A percentile compares a stretch with the other conserved stretches of the same genome.
These are phyloP conservation scores for Calcarius lapponicus DNA, from an alignment of 2,797 vertebrate genomes.

Conservation along the genomic window DNA sequence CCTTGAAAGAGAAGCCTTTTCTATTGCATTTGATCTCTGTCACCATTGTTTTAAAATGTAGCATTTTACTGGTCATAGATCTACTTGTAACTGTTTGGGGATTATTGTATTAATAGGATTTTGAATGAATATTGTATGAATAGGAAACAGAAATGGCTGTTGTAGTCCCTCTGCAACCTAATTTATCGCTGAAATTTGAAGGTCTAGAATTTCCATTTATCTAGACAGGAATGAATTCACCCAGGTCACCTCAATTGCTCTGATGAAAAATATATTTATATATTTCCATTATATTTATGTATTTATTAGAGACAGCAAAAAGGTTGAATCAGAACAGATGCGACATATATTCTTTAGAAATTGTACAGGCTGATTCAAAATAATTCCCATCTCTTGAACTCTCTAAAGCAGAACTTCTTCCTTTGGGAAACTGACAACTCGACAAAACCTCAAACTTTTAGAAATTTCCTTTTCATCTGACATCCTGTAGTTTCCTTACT, in stretches of 20 bases:
- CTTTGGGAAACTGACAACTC: neutral
- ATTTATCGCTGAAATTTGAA: slow-evolving; percentile 35
- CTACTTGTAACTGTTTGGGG: neutral
- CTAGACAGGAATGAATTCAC: slow-evolving; percentile 1
- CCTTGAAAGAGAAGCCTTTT: neutral
- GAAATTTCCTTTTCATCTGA: neutral
- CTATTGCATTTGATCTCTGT: neutral
- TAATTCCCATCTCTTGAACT: neutral
- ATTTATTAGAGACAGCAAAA: neutral
- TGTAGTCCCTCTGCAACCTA: slow-evolving; percentile 1
- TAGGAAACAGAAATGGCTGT: neutral
- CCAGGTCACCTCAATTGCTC: neutral
- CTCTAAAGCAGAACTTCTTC: neutral
- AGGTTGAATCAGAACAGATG: neutral
- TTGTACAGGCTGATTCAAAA: neutral
- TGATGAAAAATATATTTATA: neutral
- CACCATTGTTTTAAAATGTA: neutral
- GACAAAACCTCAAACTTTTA: neutral
- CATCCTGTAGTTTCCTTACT: neutral
- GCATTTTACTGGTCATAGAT: slow-evolving; percentile 19
- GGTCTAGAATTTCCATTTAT: slow-evolving; percentile 4
- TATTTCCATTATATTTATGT: neutral
- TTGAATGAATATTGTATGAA: no score
- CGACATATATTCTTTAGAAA: neutral
- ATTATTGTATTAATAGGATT: neutral